These are phyloP conservation scores for Poecilia velifera DNA, from an alignment of 2,797 vertebrate genomes.

Conservation along the genomic window DNA sequence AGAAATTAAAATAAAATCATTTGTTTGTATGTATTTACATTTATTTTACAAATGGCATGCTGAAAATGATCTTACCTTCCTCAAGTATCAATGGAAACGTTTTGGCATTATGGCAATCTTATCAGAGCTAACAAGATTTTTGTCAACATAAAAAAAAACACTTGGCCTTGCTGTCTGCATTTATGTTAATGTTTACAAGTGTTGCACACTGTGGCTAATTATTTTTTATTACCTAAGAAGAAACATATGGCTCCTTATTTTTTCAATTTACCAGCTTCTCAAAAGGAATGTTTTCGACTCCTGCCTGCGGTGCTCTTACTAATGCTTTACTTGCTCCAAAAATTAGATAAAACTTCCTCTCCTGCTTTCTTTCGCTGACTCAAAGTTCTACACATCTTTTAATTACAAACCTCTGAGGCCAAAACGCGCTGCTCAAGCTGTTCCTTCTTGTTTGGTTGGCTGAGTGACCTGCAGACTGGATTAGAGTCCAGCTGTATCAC, in stretches of 20 bases:
- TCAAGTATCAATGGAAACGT: not conserved
- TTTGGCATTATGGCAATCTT: not conserved
- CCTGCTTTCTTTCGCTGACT: not conserved
- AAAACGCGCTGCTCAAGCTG: constrained; percentile 36
- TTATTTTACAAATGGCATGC: not conserved
- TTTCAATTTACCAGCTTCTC: not conserved
- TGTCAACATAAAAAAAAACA: not conserved
- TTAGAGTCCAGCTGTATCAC: constrained; percentile 61
- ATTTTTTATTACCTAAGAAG: not conserved
- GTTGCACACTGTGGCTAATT: not conserved
- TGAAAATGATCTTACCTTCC: not conserved
- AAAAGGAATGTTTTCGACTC: not conserved
- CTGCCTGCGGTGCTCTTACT: not conserved
- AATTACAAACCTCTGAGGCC: constrained; percentile 17
- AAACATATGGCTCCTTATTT: not conserved
- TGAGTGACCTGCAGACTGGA: constrained; percentile 63
- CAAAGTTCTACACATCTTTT: not conserved
- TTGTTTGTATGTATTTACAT: not conserved
- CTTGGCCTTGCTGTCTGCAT: not conserved
- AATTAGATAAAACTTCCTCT: constrained; percentile 1
- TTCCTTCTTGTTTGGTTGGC: constrained; percentile 58
- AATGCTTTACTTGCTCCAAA: not conserved
- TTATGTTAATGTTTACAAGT: not conserved
- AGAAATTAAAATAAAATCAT: not conserved
- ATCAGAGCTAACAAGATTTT: not conserved